Evolutionary conservation across 1,140 invertebrate genomes (phyloP).

Genomic region (Drosophila albomicans): DNA sequence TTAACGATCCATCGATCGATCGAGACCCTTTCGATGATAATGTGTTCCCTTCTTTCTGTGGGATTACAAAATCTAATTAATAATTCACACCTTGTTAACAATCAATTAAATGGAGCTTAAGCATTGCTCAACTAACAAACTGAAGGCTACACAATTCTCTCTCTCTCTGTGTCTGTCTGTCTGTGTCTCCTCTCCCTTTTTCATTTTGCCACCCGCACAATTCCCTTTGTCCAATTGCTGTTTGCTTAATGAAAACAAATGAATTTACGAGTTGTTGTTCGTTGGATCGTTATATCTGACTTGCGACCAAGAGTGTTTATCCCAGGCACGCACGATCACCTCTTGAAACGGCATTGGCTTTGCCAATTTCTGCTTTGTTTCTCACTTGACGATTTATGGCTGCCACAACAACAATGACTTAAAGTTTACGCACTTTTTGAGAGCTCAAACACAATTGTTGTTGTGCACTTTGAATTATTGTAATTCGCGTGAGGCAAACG

Average conservation of each 20-base stretch:
- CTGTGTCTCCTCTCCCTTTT: constrained; percentile 5
- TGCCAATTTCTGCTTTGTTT: constrained; percentile 72
- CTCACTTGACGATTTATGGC: constrained; percentile 67
- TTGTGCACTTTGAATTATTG: constrained; percentile 66
- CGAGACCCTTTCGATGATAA: neutral
- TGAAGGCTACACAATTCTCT: constrained; percentile 8
- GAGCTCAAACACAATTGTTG: constrained; percentile 31
- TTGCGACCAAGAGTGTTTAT: constrained; percentile 53
- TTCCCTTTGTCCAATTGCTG: constrained; percentile 24
- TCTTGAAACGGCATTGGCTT: constrained; percentile 63
- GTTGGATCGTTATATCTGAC: constrained; percentile 2
- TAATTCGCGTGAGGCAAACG: constrained; percentile 59
- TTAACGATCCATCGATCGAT: constrained; percentile 1
- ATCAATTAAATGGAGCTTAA: constrained; percentile 40
- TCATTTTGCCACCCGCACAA: constrained; percentile 4
- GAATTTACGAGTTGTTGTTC: constrained; percentile 64
- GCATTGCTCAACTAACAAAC: neutral
- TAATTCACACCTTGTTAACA: constrained; percentile 44
- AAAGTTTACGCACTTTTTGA: constrained; percentile 62
- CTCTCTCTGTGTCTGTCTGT: neutral
- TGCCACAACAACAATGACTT: constrained; percentile 21
- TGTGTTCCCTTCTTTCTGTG: neutral
- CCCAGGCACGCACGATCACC: constrained; percentile 67
- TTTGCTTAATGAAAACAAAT: constrained; percentile 79
- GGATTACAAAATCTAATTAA: constrained; percentile 11